Evolutionary conservation across 2,888 invertebrate species (phyloP), one percentile per base, ranked within the genome.

Genomic region (Mechanitis messenoides): DNA sequence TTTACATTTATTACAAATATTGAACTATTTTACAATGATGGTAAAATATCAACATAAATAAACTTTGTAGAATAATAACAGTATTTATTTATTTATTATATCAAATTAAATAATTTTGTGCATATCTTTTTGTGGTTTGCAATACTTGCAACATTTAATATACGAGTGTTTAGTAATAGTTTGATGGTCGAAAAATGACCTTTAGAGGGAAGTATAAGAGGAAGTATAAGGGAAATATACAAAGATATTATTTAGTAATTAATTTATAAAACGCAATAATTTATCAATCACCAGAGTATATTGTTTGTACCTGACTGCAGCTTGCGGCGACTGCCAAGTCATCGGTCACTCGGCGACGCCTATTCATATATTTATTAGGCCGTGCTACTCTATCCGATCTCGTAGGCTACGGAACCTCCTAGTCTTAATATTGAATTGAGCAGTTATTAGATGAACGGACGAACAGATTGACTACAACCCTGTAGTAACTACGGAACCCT

Each of bases 391-490:
- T 78, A 74, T 80, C 78, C 81, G 76, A 76, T 75, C 75, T 78
- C 81, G 80, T 76, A 76, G 76, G 75, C 80, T 80, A 78, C 72
- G 75, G 76, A 77, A 77, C 76, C 77, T 67, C 73, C 77, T 81
- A 85, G 74, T 79, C 81, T 84, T 85, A 84, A 79, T 76, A 81
- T 74, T 84, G 81, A 86, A 86, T 88, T 88, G 87, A 87, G 87
- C 87, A 87, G 83, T 82, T 80, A 78, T 79, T 77, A 84, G 79
- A 83, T 84, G 85, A 84, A 85, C 83, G 87, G 85, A 87, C 84
- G 85, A 83, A 85, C 86, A 84, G 81, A 86, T 83, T 82, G 78
- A 84, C 84, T 79, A 79, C 79, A 81, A 84, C 86, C 84, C 85
- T 85, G 87, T 82, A 77, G 74, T 81, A 77, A 77, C 84, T 87